phyloP scores from a whole-genome alignment of 2,888 invertebrate genomes.

The Microdon myrmicae region DNA sequence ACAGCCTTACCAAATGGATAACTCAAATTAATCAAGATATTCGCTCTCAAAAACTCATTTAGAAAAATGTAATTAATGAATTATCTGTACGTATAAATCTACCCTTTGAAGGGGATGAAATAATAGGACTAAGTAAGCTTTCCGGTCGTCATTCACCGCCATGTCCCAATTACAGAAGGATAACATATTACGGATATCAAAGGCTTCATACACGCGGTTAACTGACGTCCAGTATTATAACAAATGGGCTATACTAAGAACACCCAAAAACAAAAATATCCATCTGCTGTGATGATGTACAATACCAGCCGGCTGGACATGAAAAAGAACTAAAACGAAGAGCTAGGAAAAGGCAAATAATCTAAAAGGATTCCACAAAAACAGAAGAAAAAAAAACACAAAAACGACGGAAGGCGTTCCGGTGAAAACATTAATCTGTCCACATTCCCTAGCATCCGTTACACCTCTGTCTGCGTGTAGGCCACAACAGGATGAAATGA shows the following conservation, averaged over 20 bases:
- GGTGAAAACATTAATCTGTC: constrained; percentile 38
- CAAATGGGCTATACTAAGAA: constrained; percentile 10
- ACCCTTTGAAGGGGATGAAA: not conserved
- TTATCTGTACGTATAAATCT: constrained; percentile 7
- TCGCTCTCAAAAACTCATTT: constrained; percentile 5
- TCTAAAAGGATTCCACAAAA: not conserved
- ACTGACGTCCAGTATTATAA: constrained; percentile 15
- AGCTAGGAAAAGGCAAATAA: not conserved
- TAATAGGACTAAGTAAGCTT: too few relatives aligned
- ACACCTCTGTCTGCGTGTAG: constrained; percentile 5
- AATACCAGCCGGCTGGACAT: too few relatives aligned
- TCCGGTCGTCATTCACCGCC: constrained; percentile 8
- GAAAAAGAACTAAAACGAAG: too few relatives aligned
- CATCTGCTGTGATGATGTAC: too few relatives aligned
- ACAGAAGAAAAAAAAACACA: not conserved
- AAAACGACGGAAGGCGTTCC: constrained; percentile 28
- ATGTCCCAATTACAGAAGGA: not conserved
- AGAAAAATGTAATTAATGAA: constrained; percentile 13
- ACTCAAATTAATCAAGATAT: constrained; percentile 4
- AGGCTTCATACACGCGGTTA: constrained; percentile 7
- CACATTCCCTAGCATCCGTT: constrained; percentile 21
- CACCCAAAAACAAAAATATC: constrained; percentile 11
- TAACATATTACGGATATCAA: constrained; percentile 3
- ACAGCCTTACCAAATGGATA: too few relatives aligned
- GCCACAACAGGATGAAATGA: constrained; percentile 10